Conservation (phyloP, 2,888 invertebrate genomes). For the Cataglyphis altisquamis region DNA sequence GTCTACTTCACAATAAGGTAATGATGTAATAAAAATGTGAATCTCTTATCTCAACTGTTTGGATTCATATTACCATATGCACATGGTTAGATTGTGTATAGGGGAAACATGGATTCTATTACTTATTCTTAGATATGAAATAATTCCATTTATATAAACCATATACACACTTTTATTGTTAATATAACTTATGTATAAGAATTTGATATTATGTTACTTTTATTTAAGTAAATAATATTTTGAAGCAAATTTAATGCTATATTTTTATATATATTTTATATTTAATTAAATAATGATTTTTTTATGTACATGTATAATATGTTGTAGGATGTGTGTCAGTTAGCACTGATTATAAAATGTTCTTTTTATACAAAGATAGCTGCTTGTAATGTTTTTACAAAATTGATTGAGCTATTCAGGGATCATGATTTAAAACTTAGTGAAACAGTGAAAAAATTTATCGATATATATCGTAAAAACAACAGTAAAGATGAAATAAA, state of each 20-base stretch:
- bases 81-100: neutral
- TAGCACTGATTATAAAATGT: slow-evolving; percentile 67
- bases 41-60: neutral
- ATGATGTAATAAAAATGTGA: neutral
- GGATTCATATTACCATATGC: neutral
- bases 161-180: neutral
- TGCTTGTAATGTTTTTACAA: slow-evolving; percentile 73
- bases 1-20: neutral
- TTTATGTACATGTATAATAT: slow-evolving; percentile 20
- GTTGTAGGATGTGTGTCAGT: slow-evolving; percentile 75
- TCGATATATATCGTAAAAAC: slow-evolving; percentile 56
- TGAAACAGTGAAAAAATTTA: slow-evolving; percentile 63
- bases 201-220: neutral
- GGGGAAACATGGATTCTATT: neutral
- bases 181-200: neutral
- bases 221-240: slow-evolving; percentile 10
- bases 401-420: slow-evolving; percentile 74
- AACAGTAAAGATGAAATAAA: slow-evolving; percentile 70
- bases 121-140: neutral
- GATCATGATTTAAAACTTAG: slow-evolving; percentile 69
- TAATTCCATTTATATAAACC: neutral
- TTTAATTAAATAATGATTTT: slow-evolving; percentile 1
- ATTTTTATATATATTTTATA: neutral
- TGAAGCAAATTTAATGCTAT: neutral
- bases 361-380: slow-evolving; percentile 66